Conservation (phyloP, 1,140 invertebrate species). For the Drosophila pachea region DNA sequence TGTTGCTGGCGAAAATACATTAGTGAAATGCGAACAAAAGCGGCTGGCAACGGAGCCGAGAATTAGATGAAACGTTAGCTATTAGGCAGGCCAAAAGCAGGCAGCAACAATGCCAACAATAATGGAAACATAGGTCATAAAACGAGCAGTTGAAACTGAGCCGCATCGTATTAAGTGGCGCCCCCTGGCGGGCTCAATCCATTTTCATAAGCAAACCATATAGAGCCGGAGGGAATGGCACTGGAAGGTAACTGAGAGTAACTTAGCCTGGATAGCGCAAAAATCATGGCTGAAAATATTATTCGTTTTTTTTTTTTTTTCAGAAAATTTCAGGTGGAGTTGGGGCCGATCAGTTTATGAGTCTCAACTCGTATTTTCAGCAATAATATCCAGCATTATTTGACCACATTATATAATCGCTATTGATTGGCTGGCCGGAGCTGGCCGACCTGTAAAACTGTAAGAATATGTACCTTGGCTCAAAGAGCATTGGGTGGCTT, state of each 20-base stretch:
- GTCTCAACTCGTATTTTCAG: too few relatives aligned
- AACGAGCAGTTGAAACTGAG: slow-evolving; percentile 34
- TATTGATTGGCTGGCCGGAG: too few relatives aligned
- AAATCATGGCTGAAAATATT: too few relatives aligned
- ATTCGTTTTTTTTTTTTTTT: too few relatives aligned
- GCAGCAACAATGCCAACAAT: slow-evolving; percentile 26
- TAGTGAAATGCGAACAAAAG: slow-evolving; percentile 43
- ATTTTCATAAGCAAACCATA: slow-evolving; percentile 18
- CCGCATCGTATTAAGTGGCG: slow-evolving; percentile 32
- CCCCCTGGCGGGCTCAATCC: slow-evolving; percentile 37
- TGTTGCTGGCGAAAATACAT: slow-evolving; percentile 29
- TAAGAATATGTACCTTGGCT: too few relatives aligned
- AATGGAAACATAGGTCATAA: slow-evolving; percentile 41
- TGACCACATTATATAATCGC: too few relatives aligned
- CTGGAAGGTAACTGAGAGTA: background rate
- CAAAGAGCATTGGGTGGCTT: too few relatives aligned
- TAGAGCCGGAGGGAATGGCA: background rate
- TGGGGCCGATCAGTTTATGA: too few relatives aligned
- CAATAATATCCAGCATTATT: too few relatives aligned
- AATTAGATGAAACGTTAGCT: slow-evolving; percentile 43
- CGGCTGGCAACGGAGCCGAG: slow-evolving; percentile 28
- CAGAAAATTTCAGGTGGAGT: too few relatives aligned
- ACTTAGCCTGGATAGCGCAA: background rate
- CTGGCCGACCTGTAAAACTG: background rate
- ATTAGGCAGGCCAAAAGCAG: slow-evolving; percentile 37